phyloP scores from a whole-genome alignment of 1,140 invertebrate genomes.

The Drosophila pseudoobscura region DNA sequence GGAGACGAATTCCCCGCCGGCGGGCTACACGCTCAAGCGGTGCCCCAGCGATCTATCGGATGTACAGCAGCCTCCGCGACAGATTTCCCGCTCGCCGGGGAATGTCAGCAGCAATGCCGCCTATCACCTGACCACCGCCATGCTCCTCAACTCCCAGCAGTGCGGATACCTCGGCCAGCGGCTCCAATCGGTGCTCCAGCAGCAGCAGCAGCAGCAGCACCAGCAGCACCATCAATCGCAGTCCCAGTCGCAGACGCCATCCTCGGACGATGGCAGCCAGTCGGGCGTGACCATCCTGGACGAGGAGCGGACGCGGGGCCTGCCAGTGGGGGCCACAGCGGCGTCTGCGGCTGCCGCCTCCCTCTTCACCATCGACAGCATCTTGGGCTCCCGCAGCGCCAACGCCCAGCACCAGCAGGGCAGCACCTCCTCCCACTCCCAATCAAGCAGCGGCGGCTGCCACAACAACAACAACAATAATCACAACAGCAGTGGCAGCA shows the following conservation, averaged over 20 bases:
- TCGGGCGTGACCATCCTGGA: slow-evolving; percentile 74
- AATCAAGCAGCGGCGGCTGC: slow-evolving; percentile 18
- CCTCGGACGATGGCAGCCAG: slow-evolving; percentile 80
- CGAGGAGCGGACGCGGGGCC: slow-evolving; percentile 82
- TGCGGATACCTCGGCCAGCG: slow-evolving; percentile 80
- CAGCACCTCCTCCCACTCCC: slow-evolving; percentile 18
- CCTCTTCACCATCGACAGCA: slow-evolving; percentile 92
- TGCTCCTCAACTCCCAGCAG: slow-evolving; percentile 81
- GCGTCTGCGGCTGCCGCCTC: slow-evolving; percentile 86
- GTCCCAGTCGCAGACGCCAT: slow-evolving; percentile 69
- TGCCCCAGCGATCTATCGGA: slow-evolving; percentile 66
- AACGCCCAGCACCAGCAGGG: slow-evolving; percentile 26
- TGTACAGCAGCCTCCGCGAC: slow-evolving; percentile 58
- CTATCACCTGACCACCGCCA: slow-evolving; percentile 79
- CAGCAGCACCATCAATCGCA: slow-evolving; percentile 24
- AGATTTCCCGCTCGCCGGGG: slow-evolving; percentile 56
- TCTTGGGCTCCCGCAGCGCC: slow-evolving; percentile 84
- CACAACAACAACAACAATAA: slow-evolving; percentile 42
- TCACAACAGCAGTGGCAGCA: slow-evolving; percentile 29
- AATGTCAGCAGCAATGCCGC: slow-evolving; percentile 56
- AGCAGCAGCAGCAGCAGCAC: slow-evolving; percentile 64
- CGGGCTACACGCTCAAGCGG: slow-evolving; percentile 71
- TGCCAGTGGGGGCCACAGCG: slow-evolving; percentile 42
- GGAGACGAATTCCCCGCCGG: slow-evolving; percentile 72
- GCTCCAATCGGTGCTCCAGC: slow-evolving; percentile 72